Evolutionary conservation across 2,888 invertebrate genomes (phyloP).

Genomic region (Idaea aversata): DNA sequence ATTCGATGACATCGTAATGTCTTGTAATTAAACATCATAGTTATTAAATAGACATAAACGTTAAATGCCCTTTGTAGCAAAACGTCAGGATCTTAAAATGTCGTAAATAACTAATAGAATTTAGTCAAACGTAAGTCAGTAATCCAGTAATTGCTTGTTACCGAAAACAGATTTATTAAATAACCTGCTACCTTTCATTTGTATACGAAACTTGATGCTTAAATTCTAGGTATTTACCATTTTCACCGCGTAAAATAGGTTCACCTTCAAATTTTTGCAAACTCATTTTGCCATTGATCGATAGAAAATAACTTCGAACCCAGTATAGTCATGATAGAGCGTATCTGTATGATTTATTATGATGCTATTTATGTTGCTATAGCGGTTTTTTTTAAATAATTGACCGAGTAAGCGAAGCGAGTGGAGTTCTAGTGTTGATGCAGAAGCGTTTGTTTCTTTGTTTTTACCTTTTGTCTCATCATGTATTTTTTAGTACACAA

Average conservation of each 20-base stretch:
- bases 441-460: too few species aligned
- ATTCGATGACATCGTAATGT: too few species aligned
- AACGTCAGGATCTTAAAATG: too few species aligned
- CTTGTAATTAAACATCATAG: too few species aligned
- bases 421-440: too few species aligned
- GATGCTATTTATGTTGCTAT: neutral
- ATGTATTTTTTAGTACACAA: too few species aligned
- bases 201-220: neutral
- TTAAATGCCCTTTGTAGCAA: too few species aligned
- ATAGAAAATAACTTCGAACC: neutral
- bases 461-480: too few species aligned
- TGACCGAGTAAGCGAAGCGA: too few species aligned
- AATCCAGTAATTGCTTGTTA: neutral
- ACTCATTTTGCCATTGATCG: slow-evolving; percentile 1
- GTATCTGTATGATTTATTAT: neutral
- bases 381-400: neutral
- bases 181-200: neutral
- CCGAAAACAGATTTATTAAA: neutral
- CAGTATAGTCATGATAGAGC: neutral
- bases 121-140: neutral
- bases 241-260: neutral
- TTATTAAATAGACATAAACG: too few species aligned
- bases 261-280: neutral
- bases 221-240: neutral
- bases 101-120: neutral